These are phyloP conservation scores for Trogon melanurus DNA, from an alignment of 2,113 vertebrate genomes.

Conservation along the genomic window DNA sequence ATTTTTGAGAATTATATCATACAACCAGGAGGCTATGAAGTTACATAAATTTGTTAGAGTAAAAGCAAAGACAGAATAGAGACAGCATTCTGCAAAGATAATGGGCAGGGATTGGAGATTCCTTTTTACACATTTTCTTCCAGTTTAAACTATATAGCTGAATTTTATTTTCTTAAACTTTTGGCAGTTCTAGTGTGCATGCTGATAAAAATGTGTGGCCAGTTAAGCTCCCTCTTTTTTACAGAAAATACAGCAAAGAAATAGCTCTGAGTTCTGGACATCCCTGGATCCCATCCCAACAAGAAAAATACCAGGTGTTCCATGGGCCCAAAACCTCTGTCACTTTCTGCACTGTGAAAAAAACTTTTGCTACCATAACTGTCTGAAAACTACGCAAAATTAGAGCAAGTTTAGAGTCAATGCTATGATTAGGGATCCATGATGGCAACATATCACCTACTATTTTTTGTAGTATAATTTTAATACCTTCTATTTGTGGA, in stretches of 20 bases:
- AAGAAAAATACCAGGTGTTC: neutral
- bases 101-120: neutral
- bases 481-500: neutral
- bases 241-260: neutral
- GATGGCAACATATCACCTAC: neutral
- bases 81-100: neutral
- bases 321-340: neutral
- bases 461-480: neutral
- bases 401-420: neutral
- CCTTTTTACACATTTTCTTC: neutral
- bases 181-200: neutral
- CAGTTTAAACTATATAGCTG: neutral
- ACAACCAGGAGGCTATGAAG: neutral
- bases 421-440: neutral
- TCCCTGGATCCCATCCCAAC: neutral
- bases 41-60: neutral
- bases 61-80: neutral
- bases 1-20: neutral
- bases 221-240: neutral
- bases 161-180: neutral
- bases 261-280: neutral
- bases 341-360: neutral
- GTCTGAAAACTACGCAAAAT: neutral
- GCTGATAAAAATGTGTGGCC: neutral
- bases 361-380: rapidly evolving